Conservation (phyloP, 53 echinoderm and acorn worm species). For the Echinarachnius parma region DNA sequence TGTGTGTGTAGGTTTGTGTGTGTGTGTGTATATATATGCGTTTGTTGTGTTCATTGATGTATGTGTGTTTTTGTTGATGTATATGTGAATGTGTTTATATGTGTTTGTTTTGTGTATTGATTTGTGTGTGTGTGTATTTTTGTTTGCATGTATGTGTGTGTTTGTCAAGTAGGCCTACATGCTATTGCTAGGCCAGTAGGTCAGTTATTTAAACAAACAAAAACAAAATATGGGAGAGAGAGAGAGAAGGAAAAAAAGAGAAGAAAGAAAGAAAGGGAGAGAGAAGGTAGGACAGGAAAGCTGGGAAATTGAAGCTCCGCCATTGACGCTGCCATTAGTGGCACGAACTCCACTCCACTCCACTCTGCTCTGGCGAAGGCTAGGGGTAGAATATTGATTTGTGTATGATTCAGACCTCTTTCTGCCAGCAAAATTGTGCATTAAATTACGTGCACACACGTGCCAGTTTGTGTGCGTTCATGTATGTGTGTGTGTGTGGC, state of each 20-base stretch:
- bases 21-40: not conserved
- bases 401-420: not conserved
- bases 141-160: not conserved
- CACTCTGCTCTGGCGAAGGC: not conserved
- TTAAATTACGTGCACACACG: not conserved
- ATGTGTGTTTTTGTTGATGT: not conserved
- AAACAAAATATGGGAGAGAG: not conserved
- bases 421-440: not conserved
- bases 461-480: not conserved
- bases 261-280: not conserved
- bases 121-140: not conserved
- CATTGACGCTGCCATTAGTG: slow-evolving; percentile 29
- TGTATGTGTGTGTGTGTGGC: no score
- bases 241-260: not conserved
- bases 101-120: not conserved
- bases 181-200: not conserved
- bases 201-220: slow-evolving; percentile 31
- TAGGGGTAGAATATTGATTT: slow-evolving; percentile 33
- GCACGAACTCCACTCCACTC: slow-evolving; percentile 13
- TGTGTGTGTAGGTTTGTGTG: not conserved
- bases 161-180: not conserved
- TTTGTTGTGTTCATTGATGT: no score
- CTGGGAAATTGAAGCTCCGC: not conserved
- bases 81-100: not conserved
- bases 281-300: not conserved